Evolutionary conservation across 2,113 vertebrate genomes (phyloP).

Genomic region (Dicaeum eximium): DNA sequence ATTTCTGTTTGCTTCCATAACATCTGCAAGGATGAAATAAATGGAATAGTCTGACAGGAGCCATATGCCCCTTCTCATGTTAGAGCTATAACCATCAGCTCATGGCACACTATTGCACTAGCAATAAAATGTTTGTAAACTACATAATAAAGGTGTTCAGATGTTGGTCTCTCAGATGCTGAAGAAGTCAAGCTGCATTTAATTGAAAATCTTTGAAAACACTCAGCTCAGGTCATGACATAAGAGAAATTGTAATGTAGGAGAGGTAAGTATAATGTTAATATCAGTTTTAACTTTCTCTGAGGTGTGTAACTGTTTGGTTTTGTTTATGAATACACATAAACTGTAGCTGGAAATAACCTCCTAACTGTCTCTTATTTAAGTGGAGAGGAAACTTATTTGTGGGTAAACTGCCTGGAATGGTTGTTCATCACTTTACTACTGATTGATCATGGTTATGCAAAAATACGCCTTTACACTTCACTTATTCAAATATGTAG

Average conservation of each 20-base stretch:
- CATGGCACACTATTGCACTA: neutral
- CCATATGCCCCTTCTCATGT: constrained; percentile 8
- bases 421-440: neutral
- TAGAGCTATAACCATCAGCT: constrained; percentile 11
- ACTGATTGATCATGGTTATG: neutral
- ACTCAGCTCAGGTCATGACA: neutral
- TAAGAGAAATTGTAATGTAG: neutral
- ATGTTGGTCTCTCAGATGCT: neutral
- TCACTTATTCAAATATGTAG: neutral
- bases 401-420: neutral
- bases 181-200: neutral
- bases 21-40: constrained; percentile 32
- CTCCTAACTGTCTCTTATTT: neutral
- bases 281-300: neutral
- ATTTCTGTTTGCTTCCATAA: neutral
- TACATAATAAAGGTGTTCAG: neutral
- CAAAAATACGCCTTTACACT: neutral
- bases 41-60: neutral
- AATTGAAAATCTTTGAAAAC: constrained; percentile 14
- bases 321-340: neutral
- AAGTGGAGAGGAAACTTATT: neutral
- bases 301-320: neutral
- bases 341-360: neutral
- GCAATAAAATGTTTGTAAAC: neutral
- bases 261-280: neutral